phyloP scores from a whole-genome alignment of 2,113 vertebrate genomes.

The Pomatorhinus ruficollis region DNA sequence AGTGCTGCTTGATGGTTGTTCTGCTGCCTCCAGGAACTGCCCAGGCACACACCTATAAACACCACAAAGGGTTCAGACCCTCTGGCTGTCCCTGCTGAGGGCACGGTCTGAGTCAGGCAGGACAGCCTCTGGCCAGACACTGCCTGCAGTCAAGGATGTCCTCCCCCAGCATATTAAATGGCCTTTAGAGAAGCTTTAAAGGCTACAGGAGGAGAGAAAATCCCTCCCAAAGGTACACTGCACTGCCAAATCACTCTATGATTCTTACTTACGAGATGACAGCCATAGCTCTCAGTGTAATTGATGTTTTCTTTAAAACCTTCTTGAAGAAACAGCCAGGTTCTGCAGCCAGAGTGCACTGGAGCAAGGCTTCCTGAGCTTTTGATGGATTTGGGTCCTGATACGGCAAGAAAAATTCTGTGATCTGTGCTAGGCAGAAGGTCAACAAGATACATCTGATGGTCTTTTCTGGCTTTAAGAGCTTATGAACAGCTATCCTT shows the following conservation, averaged over 20 bases:
- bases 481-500: neutral
- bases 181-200: slow-evolving; percentile 8
- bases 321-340: neutral
- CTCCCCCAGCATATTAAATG: neutral
- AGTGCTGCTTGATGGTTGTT: neutral
- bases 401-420: neutral
- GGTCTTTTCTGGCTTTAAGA: neutral
- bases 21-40: neutral
- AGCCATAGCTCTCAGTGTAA: neutral
- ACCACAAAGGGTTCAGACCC: neutral
- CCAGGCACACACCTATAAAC: neutral
- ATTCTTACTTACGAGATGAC: neutral
- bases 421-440: neutral
- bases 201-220: neutral
- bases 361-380: neutral
- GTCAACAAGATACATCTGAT: neutral
- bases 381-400: neutral
- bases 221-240: slow-evolving; percentile 2
- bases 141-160: neutral
- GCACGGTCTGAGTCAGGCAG: neutral
- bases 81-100: neutral
- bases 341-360: neutral
- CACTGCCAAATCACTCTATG: slow-evolving; percentile 32
- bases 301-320: slow-evolving; percentile 27
- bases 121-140: neutral